phyloP scores from a whole-genome alignment of 2,797 vertebrate genomes.

The Liparis tanakae region DNA sequence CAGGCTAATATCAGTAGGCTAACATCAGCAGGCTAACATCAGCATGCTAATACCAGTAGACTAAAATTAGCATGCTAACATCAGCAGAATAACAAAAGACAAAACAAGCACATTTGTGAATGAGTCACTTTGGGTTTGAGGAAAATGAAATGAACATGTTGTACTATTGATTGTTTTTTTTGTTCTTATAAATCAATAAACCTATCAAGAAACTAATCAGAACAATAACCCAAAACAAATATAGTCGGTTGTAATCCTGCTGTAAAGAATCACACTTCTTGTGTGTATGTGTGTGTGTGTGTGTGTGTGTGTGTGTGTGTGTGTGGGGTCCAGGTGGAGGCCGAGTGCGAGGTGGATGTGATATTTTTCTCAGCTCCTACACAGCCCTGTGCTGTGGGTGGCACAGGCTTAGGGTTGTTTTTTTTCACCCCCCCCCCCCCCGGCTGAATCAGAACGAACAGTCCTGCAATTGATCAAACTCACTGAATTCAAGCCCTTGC shows the following conservation, averaged over 20 bases:
- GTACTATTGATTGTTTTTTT: background rate
- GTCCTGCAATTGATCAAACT: constrained; percentile 34
- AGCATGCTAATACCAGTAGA: no score
- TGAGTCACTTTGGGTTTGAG: background rate
- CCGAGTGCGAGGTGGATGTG: constrained; percentile 62
- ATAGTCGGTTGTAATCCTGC: background rate
- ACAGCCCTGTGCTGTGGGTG: constrained; percentile 34
- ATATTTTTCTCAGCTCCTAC: constrained; percentile 63
- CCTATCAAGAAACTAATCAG: background rate
- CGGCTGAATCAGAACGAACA: constrained; percentile 32
- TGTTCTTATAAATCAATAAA: background rate
- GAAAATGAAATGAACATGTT: background rate
- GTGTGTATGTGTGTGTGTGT: background rate
- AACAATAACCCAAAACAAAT: background rate
- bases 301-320: background rate
- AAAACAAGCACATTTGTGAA: background rate
- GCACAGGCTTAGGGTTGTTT: constrained; percentile 1
- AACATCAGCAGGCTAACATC: background rate
- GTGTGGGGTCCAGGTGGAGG: constrained; percentile 42
- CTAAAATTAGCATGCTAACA: no score
- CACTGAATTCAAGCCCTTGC: constrained; percentile 15
- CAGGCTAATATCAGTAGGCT: background rate
- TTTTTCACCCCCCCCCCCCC: constrained; percentile 37
- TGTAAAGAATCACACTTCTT: background rate
- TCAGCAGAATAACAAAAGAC: background rate